These are phyloP conservation scores for Potorous gilbertii DNA, from an alignment of 2,797 vertebrate species.

Conservation along the genomic window DNA sequence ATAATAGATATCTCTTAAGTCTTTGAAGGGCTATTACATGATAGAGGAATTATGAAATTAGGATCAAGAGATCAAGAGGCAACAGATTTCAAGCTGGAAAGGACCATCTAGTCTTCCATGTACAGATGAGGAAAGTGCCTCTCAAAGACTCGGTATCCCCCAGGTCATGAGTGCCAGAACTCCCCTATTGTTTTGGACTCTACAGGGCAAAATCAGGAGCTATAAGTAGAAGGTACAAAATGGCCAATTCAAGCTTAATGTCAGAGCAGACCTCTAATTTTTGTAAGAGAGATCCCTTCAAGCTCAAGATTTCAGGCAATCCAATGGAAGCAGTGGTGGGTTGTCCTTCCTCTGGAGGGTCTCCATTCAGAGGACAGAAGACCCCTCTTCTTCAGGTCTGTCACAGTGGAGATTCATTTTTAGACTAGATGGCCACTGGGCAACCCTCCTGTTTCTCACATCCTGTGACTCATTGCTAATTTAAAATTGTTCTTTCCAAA, in stretches of 20 bases:
- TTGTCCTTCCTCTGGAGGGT: neutral
- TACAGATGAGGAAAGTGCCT: neutral
- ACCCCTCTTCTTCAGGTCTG: neutral
- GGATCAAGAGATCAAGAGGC: neutral
- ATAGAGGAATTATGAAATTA: neutral
- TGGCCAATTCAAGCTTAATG: neutral
- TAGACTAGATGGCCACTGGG: neutral
- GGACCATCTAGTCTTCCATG: neutral
- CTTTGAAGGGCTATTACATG: neutral
- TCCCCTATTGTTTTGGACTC: neutral
- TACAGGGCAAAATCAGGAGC: neutral
- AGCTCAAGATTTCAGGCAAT: neutral
- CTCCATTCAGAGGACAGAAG: neutral
- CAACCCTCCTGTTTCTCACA: neutral
- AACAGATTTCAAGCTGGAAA: neutral
- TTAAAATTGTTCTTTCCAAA: neutral
- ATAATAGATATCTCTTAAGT: neutral
- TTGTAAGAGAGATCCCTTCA: neutral
- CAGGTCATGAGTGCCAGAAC: neutral
- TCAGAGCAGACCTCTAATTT: neutral
- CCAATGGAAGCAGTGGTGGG: neutral
- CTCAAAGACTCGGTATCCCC: neutral
- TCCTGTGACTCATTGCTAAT: neutral
- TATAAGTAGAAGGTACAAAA: neutral
- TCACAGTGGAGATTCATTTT: neutral